Percentiles rank a stretch among this genome's conserved stretches.
phyloP scores from a whole-genome alignment of 2,888 invertebrate species.

The Zonitis immaculata region DNA sequence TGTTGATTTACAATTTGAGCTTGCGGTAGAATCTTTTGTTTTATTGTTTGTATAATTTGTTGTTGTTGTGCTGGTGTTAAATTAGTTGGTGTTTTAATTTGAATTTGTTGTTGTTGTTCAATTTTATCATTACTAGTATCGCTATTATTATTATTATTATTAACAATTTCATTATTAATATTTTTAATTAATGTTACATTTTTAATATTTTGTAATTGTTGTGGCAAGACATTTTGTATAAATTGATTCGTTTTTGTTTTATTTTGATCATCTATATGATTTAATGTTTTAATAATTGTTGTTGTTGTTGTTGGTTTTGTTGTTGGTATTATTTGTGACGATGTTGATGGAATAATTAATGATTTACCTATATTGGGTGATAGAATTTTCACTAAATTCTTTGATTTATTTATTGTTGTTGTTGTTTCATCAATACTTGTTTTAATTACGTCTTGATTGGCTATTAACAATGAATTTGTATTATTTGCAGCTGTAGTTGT shows the following conservation, averaged over 20 bases:
- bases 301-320: not conserved
- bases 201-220: slow-evolving; percentile 45
- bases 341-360: slow-evolving; percentile 49
- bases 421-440: slow-evolving; percentile 27
- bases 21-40: slow-evolving; percentile 45
- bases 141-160: no score
- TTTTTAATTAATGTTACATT: slow-evolving; percentile 43
- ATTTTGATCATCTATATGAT: slow-evolving; percentile 21
- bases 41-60: slow-evolving; percentile 49
- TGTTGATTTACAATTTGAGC: slow-evolving; percentile 37
- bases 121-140: no score
- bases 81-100: slow-evolving; percentile 37
- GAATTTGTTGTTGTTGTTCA: slow-evolving; percentile 27
- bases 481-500: slow-evolving; percentile 13
- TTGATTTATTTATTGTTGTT: slow-evolving; percentile 31
- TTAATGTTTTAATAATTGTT: slow-evolving; percentile 19
- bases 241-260: slow-evolving; percentile 33
- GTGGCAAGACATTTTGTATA: slow-evolving; percentile 41
- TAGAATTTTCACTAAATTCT: slow-evolving; percentile 46
- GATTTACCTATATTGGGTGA: slow-evolving; percentile 47
- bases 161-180: slow-evolving; percentile 26
- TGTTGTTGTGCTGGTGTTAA: slow-evolving; percentile 48
- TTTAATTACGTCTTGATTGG: slow-evolving; percentile 15
- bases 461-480: slow-evolving; percentile 19
- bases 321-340: no score